These are phyloP conservation scores for Sylvilagus bachmani DNA, from an alignment of 2,113 vertebrate genomes.

Conservation along the genomic window DNA sequence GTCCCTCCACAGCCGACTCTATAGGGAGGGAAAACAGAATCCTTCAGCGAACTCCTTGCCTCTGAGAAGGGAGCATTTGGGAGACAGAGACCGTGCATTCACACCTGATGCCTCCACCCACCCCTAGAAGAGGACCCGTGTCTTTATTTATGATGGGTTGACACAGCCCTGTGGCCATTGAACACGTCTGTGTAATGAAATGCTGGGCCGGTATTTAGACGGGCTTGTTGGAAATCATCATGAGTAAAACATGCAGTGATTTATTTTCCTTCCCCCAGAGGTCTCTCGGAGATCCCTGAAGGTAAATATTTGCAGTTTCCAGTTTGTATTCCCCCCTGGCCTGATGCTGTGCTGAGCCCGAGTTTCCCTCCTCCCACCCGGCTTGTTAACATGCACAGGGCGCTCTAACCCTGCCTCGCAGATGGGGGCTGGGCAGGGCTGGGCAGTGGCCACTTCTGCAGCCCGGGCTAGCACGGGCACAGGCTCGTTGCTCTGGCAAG, in stretches of 20 bases:
- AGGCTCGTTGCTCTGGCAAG: background rate
- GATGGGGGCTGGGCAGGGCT: background rate
- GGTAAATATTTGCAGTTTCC: slow-evolving; percentile 75
- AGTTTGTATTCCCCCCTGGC: slow-evolving; percentile 59
- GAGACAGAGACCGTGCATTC: slow-evolving; percentile 1
- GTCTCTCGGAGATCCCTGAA: slow-evolving; percentile 63
- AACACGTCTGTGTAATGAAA: slow-evolving; percentile 68
- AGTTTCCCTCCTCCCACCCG: background rate
- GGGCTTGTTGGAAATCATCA: slow-evolving; percentile 70
- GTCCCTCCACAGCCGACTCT: background rate
- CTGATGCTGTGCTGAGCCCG: slow-evolving; percentile 45
- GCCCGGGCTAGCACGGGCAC: background rate
- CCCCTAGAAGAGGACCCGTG: slow-evolving; percentile 23
- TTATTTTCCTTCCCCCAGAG: slow-evolving; percentile 70
- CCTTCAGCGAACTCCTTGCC: slow-evolving; percentile 4
- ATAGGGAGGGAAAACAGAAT: slow-evolving; percentile 23
- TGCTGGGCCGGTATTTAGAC: slow-evolving; percentile 48
- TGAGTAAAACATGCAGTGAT: slow-evolving; percentile 71
- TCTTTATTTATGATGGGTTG: slow-evolving; percentile 70
- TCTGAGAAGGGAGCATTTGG: slow-evolving; percentile 29
- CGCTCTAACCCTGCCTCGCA: background rate
- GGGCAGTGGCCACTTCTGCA: background rate
- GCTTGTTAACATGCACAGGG: slow-evolving; percentile 52
- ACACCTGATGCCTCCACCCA: slow-evolving; percentile 3
- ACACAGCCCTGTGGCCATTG: slow-evolving; percentile 51